Conservation (phyloP, 1,140 invertebrate genomes). For the Diabrotica virgifera region DNA sequence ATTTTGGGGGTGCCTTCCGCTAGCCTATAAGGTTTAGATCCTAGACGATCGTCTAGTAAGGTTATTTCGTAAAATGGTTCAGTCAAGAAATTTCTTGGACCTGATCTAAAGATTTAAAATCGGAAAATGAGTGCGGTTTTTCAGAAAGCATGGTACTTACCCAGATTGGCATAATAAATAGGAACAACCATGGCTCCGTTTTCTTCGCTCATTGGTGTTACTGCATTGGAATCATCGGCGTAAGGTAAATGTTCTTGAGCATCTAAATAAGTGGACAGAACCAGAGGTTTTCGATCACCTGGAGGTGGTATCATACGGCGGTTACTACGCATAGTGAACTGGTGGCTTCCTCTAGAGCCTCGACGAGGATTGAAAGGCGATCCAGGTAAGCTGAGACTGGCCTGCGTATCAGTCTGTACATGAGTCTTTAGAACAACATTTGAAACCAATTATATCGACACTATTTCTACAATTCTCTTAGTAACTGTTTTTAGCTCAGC, state of each 20-base stretch:
- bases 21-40: too few species aligned
- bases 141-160: constrained; percentile 42
- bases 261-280: constrained; percentile 91
- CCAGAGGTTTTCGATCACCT: constrained; percentile 87
- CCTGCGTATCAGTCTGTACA: constrained; percentile 61
- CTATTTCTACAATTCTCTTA: too few species aligned
- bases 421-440: constrained; percentile 34
- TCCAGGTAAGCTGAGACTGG: constrained; percentile 92
- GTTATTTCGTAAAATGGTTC: too few species aligned
- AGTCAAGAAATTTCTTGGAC: too few species aligned
- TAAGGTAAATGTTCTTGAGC: constrained; percentile 95
- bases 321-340: constrained; percentile 84
- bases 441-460: not conserved
- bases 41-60: too few species aligned
- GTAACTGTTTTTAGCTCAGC: too few species aligned
- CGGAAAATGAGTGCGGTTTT: constrained; percentile 1
- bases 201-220: constrained; percentile 97
- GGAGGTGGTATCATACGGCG: constrained; percentile 61
- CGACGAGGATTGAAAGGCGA: constrained; percentile 91
- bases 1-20: too few species aligned
- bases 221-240: constrained; percentile 95
- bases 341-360: constrained; percentile 85
- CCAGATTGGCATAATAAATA: constrained; percentile 79
- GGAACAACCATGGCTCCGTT: constrained; percentile 92
- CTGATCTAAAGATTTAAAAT: too few species aligned